phyloP scores from a whole-genome alignment of 2,888 invertebrate species.

The Colostygia pectinataria region DNA sequence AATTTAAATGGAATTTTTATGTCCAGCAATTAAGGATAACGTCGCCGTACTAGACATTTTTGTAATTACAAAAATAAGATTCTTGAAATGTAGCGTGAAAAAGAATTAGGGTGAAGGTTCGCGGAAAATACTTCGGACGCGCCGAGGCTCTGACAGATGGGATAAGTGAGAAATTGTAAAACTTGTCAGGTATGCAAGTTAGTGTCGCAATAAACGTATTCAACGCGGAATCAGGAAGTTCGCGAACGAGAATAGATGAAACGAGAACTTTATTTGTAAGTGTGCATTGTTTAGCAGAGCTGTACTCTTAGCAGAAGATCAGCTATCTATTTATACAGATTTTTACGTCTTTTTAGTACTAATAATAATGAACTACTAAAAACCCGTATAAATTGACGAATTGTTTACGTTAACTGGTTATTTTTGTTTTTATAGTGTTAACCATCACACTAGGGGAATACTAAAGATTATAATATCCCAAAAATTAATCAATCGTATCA shows the following conservation, averaged over 20 bases:
- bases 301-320: too few relatives aligned
- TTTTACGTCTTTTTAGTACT: too few relatives aligned
- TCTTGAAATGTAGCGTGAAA: conserved; percentile 83
- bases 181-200: conserved; percentile 49
- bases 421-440: too few relatives aligned
- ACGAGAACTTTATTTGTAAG: conserved; percentile 16
- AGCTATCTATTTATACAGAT: too few relatives aligned
- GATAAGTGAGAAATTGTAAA: conserved; percentile 59
- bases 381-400: too few relatives aligned
- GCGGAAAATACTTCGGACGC: conserved; percentile 69
- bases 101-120: conserved; percentile 76
- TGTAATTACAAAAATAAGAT: conserved; percentile 84
- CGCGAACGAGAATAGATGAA: conserved; percentile 9
- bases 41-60: conserved; percentile 82
- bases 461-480: too few relatives aligned
- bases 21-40: conserved; percentile 83
- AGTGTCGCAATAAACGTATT: conserved; percentile 33
- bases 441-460: too few relatives aligned
- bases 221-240: conserved; percentile 4
- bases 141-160: conserved; percentile 59
- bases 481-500: too few relatives aligned
- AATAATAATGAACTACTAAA: too few relatives aligned
- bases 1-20: conserved; percentile 84
- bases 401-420: too few relatives aligned
- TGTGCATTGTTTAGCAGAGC: conserved; percentile 6